Evolutionary conservation across 1,140 invertebrate genomes (phyloP).

Genomic region (Lamellibrachia luymesi): DNA sequence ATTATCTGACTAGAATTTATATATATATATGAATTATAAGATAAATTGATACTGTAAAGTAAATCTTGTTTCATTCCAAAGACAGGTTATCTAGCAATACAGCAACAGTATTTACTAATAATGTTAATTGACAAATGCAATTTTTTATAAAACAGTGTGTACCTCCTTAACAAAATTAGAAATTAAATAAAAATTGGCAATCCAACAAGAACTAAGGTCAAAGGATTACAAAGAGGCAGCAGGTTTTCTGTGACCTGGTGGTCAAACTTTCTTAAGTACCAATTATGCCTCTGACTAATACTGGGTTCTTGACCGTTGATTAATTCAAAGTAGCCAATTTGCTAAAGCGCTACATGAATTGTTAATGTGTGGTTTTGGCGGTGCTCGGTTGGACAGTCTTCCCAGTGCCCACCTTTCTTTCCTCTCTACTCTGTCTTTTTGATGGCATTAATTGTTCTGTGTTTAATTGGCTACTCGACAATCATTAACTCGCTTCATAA

Average conservation of each 20-base stretch:
- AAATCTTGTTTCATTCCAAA: not conserved
- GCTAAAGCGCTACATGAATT: not conserved
- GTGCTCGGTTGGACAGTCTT: not conserved
- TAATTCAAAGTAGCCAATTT: constrained; percentile 1
- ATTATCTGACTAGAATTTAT: not conserved
- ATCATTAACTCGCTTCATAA: not conserved
- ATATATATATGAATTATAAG: not conserved
- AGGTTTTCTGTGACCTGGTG: not conserved
- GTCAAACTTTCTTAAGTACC: not conserved
- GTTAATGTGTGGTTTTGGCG: not conserved
- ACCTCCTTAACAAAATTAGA: not conserved
- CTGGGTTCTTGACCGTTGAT: not conserved
- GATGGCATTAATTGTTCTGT: not conserved
- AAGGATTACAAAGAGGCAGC: too few relatives aligned
- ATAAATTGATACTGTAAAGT: not conserved
- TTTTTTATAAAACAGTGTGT: not conserved
- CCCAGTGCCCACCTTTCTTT: not conserved
- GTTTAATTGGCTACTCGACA: not conserved
- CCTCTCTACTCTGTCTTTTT: not conserved
- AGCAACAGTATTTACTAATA: not conserved
- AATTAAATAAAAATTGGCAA: not conserved
- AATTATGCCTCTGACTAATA: not conserved
- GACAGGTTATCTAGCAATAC: not conserved
- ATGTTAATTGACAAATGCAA: not conserved
- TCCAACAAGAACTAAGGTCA: not conserved